phyloP scores from a whole-genome alignment of 2,797 vertebrate genomes.

The Threskiornis aethiopicus region DNA sequence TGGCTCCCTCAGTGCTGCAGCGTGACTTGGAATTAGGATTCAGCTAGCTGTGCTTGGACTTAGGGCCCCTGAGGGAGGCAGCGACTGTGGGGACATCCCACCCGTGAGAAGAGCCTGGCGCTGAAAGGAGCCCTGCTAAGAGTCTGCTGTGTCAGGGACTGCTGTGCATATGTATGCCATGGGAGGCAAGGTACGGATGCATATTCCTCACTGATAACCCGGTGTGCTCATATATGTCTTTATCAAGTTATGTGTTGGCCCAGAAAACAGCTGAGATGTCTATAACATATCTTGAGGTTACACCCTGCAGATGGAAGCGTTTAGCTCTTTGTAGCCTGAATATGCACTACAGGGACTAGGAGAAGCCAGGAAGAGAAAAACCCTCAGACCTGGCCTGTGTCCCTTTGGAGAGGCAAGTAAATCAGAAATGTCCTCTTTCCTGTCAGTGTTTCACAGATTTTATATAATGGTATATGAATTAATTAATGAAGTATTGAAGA shows the following conservation, averaged over 20 bases:
- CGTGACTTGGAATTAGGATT: not conserved
- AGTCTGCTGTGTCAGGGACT: not conserved
- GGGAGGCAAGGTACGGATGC: not conserved
- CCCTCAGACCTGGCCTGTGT: not conserved
- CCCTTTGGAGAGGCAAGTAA: not conserved
- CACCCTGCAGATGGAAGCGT: slow-evolving; percentile 39
- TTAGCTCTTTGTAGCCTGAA: not conserved
- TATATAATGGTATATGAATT: not conserved
- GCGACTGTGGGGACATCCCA: not conserved
- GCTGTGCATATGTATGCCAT: not conserved
- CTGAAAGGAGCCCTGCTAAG: not conserved
- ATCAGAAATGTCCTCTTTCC: not conserved
- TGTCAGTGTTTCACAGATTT: not conserved
- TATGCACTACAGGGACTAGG: not conserved
- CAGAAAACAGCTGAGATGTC: not conserved
- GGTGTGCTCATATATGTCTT: not conserved
- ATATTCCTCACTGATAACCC: not conserved
- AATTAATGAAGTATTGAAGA: not conserved
- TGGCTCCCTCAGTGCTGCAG: not conserved
- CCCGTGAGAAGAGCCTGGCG: not conserved
- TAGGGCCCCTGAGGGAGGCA: not conserved
- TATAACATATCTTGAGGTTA: not conserved
- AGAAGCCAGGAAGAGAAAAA: slow-evolving; percentile 10
- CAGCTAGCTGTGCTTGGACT: not conserved
- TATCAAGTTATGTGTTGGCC: not conserved